Evolutionary conservation across 2,113 vertebrate species (phyloP), one percentile per base, ranked within the genome.

Genomic region (Morone saxatilis): DNA sequence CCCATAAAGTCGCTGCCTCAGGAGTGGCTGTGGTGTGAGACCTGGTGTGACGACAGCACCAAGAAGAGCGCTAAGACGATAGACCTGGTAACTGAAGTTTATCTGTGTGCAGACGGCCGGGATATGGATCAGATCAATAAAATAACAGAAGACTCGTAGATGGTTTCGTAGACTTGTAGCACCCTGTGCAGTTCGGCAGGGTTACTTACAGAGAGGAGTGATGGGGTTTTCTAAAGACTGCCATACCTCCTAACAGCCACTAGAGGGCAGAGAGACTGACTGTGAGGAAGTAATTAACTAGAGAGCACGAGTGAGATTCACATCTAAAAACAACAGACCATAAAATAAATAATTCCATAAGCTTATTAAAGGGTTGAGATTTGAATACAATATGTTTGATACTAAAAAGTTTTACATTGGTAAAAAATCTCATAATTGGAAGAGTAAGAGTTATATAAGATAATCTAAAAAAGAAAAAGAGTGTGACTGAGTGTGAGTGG

Each of bases 1-100:
- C 98, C 98, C 61, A 99, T 99, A 83, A 99, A 99, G 86, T 99
- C 98, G 1, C 96, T 99, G 9, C 98, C 98, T 1, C 98, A 99
- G 93, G 97, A 99, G 88, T 99, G 98, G 98, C 95, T 99, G 84
- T 99, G 98, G 98, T 99, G 98, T 83, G 98, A 99, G 92, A 99
- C 98, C 0, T 99, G 98, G 98, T 99, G 98, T 86, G 98, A 99
- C 11, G 96, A 99, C 41, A 51, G 95, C 70, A 96, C 97, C 4
- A 99, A 99, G 95, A 97, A 95, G 87, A 96, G 86, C 74, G 98
- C 98, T 73, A 99, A 99, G 92, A 99, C 98, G 0, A 99, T 99
- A 61, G 98, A 99, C 91, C 89, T 99, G 97, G 98, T 99, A 95
- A 83, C 1, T 47, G 31, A 43, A 38, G 11, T 9, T 3, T 12